phyloP scores from a whole-genome alignment of 35 echinoderm and acorn worm genomes.

The Heliocidaris tuberculata region DNA sequence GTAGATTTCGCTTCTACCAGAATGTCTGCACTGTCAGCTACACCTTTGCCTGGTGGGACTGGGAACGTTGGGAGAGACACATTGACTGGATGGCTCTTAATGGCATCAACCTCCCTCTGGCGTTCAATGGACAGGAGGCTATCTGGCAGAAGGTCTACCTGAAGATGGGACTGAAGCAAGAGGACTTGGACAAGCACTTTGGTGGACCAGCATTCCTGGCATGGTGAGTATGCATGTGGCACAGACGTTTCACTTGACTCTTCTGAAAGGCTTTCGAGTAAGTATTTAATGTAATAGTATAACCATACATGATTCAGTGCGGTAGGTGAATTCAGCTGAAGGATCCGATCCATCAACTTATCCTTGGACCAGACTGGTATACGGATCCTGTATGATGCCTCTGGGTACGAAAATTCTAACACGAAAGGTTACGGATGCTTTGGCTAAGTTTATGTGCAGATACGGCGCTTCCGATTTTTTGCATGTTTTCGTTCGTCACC shows the following conservation, averaged over 20 bases:
- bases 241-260: neutral
- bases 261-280: too few species aligned
- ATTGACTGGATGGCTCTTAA: conserved; percentile 99
- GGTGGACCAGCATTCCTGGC: conserved; percentile 93
- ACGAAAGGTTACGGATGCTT: too few species aligned
- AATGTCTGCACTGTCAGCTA: conserved; percentile 97
- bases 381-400: too few species aligned
- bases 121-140: conserved; percentile 90
- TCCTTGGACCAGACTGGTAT: too few species aligned
- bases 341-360: too few species aligned
- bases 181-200: conserved; percentile 84
- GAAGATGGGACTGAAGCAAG: conserved; percentile 84
- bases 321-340: too few species aligned
- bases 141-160: conserved; percentile 96
- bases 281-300: too few species aligned
- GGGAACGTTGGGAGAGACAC: conserved; percentile 88
- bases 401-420: too few species aligned
- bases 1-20: conserved; percentile 94
- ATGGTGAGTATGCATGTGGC: conserved; percentile 62
- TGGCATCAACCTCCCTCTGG: conserved; percentile 92
- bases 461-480: too few species aligned
- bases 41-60: conserved; percentile 89
- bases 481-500: too few species aligned
- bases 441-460: too few species aligned
- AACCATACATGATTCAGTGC: too few species aligned